phyloP scores from a whole-genome alignment of 2,888 invertebrate species.

The Rhingia rostrata region DNA sequence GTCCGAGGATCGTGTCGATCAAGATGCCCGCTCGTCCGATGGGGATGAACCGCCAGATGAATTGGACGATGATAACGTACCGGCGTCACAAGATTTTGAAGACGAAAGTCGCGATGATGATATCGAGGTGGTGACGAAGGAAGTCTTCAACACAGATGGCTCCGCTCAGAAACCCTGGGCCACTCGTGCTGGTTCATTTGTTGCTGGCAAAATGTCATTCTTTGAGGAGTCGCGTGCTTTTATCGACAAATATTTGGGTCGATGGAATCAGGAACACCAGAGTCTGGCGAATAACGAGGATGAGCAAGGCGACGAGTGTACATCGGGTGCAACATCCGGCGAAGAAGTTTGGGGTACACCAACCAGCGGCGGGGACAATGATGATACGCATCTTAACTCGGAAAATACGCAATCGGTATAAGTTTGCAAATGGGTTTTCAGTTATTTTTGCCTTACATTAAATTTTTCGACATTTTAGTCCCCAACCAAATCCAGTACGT shows the following conservation, averaged over 20 bases:
- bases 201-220: slow-evolving; percentile 91
- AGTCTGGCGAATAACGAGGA: slow-evolving; percentile 81
- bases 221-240: slow-evolving; percentile 85
- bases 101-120: slow-evolving; percentile 75
- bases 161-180: slow-evolving; percentile 86
- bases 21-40: slow-evolving; percentile 83
- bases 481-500: slow-evolving; percentile 86
- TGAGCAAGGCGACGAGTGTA: slow-evolving; percentile 88
- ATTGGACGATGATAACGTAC: slow-evolving; percentile 75
- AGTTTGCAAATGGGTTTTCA: neutral
- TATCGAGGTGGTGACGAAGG: slow-evolving; percentile 77
- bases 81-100: slow-evolving; percentile 73
- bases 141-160: slow-evolving; percentile 73
- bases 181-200: slow-evolving; percentile 90
- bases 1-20: slow-evolving; percentile 83
- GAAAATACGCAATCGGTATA: slow-evolving; percentile 88
- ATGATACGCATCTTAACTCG: slow-evolving; percentile 88
- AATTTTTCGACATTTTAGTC: slow-evolving; percentile 82
- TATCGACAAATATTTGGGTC: slow-evolving; percentile 83
- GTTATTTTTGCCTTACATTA: slow-evolving; percentile 6
- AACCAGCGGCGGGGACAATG: slow-evolving; percentile 92
- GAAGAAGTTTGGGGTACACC: slow-evolving; percentile 96
- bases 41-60: slow-evolving; percentile 80
- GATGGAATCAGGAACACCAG: slow-evolving; percentile 83
- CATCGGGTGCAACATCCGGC: slow-evolving; percentile 92